Conservation (phyloP, 1,140 invertebrate species). For the Zaprionus vittiger region DNA sequence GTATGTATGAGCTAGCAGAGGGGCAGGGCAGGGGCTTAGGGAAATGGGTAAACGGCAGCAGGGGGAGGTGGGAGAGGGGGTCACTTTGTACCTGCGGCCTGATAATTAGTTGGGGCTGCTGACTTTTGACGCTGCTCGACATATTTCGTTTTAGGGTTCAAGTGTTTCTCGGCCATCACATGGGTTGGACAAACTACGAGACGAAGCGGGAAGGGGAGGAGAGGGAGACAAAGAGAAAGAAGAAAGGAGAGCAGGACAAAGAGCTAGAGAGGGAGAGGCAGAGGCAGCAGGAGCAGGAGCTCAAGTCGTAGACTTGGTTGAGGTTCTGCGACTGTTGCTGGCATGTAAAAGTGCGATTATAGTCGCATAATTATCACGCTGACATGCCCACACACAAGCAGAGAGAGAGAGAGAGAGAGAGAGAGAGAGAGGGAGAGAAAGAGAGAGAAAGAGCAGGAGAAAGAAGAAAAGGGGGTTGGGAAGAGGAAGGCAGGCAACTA, state of each 20-base stretch:
- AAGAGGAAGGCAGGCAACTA: background rate
- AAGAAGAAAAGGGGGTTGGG: background rate
- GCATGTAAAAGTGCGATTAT: constrained; percentile 83
- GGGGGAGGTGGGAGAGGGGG: background rate
- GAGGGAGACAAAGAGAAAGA: background rate
- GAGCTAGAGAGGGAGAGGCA: background rate
- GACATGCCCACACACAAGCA: constrained; percentile 62
- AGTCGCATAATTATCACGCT: constrained; percentile 83
- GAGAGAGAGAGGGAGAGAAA: background rate
- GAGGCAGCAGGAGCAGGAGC: background rate
- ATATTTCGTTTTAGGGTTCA: constrained; percentile 79
- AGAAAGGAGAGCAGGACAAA: background rate
- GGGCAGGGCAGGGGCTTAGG: background rate
- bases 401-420: constrained; percentile 13
- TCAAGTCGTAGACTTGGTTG: background rate
- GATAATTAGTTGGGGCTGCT: constrained; percentile 77
- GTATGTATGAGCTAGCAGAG: constrained; percentile 49
- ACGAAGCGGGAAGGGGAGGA: too few relatives aligned
- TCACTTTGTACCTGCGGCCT: constrained; percentile 70
- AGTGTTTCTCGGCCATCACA: constrained; percentile 50
- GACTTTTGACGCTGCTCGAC: constrained; percentile 77
- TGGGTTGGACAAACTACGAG: constrained; percentile 26
- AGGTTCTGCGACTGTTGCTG: constrained; percentile 43
- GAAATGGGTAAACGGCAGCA: background rate
- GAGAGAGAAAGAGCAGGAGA: background rate